Conservation (phyloP, 2,888 invertebrate species). For the Orthosia gracilis region DNA sequence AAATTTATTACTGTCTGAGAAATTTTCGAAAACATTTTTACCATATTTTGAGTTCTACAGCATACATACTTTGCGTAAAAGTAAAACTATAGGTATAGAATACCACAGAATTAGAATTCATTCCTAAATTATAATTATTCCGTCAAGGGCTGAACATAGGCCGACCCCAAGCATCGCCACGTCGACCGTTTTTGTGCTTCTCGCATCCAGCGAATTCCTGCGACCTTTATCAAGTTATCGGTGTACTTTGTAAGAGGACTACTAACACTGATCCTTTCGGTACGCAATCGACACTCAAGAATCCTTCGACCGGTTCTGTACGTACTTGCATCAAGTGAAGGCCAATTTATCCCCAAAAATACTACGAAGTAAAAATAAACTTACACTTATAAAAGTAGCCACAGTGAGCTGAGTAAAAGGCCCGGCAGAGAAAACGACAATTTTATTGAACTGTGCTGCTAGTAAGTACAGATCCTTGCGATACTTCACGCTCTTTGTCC, state of each 20-base stretch:
- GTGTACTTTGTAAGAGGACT: too few species aligned
- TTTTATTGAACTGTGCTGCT: slow-evolving; percentile 74
- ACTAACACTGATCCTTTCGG: too few species aligned
- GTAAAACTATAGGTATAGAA: background rate
- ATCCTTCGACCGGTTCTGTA: too few species aligned
- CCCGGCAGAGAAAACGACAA: slow-evolving; percentile 82
- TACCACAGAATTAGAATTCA: background rate
- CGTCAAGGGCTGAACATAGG: background rate
- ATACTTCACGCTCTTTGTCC: slow-evolving; percentile 62
- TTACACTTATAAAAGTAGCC: slow-evolving; percentile 82
- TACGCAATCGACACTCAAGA: too few species aligned
- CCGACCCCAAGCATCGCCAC: too few species aligned
- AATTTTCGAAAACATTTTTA: too few species aligned
- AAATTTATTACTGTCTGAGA: background rate
- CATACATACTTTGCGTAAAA: background rate
- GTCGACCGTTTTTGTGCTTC: too few species aligned
- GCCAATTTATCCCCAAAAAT: background rate
- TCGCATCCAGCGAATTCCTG: too few species aligned
- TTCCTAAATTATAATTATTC: too few species aligned
- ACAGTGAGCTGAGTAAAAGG: slow-evolving; percentile 82
- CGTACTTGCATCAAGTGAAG: too few species aligned
- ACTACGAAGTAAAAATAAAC: slow-evolving; percentile 29
- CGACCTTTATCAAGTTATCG: too few species aligned
- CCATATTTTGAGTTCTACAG: too few species aligned
- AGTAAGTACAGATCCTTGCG: slow-evolving; percentile 76